These are phyloP conservation scores for Coenonympha arcania DNA, from an alignment of 2,888 invertebrate species.

Conservation along the genomic window DNA sequence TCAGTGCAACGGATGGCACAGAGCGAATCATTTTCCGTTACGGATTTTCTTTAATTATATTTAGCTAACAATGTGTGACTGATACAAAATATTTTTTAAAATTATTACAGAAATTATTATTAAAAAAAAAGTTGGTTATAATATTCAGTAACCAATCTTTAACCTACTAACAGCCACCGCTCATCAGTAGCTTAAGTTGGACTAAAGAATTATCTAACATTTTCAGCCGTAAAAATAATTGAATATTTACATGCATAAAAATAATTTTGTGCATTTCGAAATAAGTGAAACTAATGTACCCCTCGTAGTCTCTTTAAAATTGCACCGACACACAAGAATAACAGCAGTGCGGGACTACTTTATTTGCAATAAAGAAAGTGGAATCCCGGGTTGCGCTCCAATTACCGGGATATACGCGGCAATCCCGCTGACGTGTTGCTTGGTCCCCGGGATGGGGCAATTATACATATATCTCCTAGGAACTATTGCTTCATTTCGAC, in stretches of 20 bases:
- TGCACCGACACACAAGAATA: conserved; percentile 46
- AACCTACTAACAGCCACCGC: no score
- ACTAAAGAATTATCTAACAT: no score
- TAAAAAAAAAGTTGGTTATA: no score
- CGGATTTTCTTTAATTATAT: no score
- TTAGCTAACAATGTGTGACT: no score
- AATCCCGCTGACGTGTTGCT: conserved; percentile 68
- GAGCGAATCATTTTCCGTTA: no score
- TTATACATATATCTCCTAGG: conserved; percentile 60
- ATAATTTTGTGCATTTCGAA: neutral
- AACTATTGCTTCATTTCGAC: conserved; percentile 45
- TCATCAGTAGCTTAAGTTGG: no score
- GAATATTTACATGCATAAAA: neutral
- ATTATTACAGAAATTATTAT: no score
- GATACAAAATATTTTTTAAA: no score
- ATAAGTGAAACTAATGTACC: conserved; percentile 1
- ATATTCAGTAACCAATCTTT: no score
- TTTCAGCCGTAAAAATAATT: no score
- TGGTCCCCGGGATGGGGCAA: conserved; percentile 55
- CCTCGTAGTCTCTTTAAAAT: conserved; percentile 27
- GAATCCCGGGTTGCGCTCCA: conserved; percentile 70
- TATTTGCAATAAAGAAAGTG: conserved; percentile 74
- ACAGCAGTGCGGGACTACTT: conserved; percentile 67
- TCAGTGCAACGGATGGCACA: no score
- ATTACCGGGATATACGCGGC: conserved; percentile 73